These are phyloP conservation scores for Vidua chalybeata DNA, from an alignment of 2,113 vertebrate genomes.

Conservation along the genomic window DNA sequence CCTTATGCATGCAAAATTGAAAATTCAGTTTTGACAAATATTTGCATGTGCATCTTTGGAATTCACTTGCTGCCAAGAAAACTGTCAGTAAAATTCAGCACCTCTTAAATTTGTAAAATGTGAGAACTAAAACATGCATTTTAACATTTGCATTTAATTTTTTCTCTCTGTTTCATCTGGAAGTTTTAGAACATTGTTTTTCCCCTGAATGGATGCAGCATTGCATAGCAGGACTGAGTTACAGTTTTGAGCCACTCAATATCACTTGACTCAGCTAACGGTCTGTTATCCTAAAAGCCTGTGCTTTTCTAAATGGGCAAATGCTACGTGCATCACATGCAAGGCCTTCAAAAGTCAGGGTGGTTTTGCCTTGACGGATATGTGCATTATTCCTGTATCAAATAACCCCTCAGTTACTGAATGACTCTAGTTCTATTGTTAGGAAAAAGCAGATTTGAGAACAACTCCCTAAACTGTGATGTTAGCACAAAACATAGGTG, in stretches of 20 bases:
- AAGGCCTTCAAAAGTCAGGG: not conserved
- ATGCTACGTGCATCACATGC: rapidly evolving
- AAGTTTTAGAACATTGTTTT: conserved; percentile 2
- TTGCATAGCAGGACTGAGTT: not conserved
- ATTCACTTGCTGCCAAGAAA: conserved; percentile 60
- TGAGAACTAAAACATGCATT: conserved; percentile 62
- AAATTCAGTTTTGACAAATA: conserved; percentile 68
- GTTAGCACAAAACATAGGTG: not conserved
- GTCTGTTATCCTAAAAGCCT: not conserved
- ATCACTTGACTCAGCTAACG: not conserved
- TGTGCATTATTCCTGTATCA: not conserved
- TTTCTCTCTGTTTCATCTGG: conserved; percentile 9
- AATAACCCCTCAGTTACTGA: not conserved
- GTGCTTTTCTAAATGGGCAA: not conserved
- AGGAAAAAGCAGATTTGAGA: not conserved
- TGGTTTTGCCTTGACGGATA: not conserved
- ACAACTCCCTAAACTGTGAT: not conserved
- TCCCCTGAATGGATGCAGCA: not conserved
- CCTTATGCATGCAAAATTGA: conserved; percentile 45
- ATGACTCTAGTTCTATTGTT: not conserved
- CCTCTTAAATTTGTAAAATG: conserved; percentile 61
- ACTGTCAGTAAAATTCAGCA: conserved; percentile 54
- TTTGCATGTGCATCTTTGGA: conserved; percentile 61
- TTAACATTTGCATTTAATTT: conserved; percentile 45
- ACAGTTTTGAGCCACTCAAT: not conserved